A percentile compares a stretch with the other conserved stretches of the same genome.
Conservation (phyloP, 2,113 vertebrate genomes). For the Trogon melanurus region DNA sequence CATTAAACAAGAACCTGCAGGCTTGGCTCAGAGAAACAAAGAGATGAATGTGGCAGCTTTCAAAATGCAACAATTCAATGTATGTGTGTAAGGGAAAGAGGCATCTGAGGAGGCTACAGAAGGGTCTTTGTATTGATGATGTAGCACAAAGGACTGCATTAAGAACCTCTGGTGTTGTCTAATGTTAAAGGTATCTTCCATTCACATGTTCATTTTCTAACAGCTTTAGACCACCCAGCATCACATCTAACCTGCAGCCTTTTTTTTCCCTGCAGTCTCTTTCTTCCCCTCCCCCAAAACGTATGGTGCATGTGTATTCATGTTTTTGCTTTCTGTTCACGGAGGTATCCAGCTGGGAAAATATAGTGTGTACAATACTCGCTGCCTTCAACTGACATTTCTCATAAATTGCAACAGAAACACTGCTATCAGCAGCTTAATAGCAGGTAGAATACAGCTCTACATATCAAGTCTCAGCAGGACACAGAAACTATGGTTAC, state of each 20-base stretch:
- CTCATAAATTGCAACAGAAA: slow-evolving; percentile 85
- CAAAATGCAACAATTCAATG: background rate
- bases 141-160: background rate
- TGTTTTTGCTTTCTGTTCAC: slow-evolving; percentile 80
- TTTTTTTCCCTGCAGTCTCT: background rate
- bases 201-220: slow-evolving; percentile 53
- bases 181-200: background rate
- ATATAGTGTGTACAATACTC: slow-evolving; percentile 82
- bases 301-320: slow-evolving; percentile 72
- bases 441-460: slow-evolving; percentile 78
- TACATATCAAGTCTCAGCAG: slow-evolving; percentile 80
- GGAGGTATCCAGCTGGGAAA: slow-evolving; percentile 84
- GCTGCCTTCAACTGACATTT: slow-evolving; percentile 83
- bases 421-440: slow-evolving; percentile 84
- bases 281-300: slow-evolving; percentile 34
- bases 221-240: slow-evolving; percentile 66
- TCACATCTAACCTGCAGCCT: slow-evolving; percentile 62
- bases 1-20: background rate
- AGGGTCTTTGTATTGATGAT: background rate
- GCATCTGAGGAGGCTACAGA: background rate
- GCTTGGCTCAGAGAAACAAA: background rate
- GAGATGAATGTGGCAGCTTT: background rate
- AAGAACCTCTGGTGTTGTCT: background rate
- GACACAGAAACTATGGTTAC: slow-evolving; percentile 80
- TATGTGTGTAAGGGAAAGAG: background rate